phyloP scores from a whole-genome alignment of 2,888 invertebrate genomes.

The Ormyrus labotus region DNA sequence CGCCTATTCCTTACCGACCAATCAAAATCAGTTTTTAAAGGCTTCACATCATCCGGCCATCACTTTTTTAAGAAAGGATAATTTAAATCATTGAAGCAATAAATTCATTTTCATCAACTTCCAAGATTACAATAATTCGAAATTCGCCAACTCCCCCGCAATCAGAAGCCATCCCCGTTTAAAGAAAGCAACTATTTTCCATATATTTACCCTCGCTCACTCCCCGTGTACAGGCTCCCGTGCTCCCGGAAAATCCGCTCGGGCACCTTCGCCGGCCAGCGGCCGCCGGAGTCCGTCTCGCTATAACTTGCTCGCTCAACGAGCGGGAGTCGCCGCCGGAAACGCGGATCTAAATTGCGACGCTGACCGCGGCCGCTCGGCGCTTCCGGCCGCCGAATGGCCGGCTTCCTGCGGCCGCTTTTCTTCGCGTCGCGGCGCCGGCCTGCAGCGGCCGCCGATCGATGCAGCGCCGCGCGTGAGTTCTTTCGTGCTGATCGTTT shows the following conservation, averaged over 20 bases:
- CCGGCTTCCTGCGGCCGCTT: slow-evolving; percentile 48
- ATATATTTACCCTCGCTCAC: too few relatives aligned
- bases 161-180: too few relatives aligned
- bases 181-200: too few relatives aligned
- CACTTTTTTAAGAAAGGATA: too few relatives aligned
- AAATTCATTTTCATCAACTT: too few relatives aligned
- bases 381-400: slow-evolving; percentile 47
- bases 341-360: slow-evolving; percentile 69
- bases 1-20: too few relatives aligned
- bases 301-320: slow-evolving; percentile 23
- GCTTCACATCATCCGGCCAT: too few relatives aligned
- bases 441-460: slow-evolving; percentile 29
- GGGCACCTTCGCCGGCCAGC: neutral
- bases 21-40: too few relatives aligned
- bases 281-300: too few relatives aligned
- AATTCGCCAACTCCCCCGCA: too few relatives aligned
- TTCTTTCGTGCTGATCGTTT: slow-evolving; percentile 30
- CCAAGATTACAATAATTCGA: too few relatives aligned
- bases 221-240: neutral
- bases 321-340: slow-evolving; percentile 57
- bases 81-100: too few relatives aligned
- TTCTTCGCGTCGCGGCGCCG: slow-evolving; percentile 47
- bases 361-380: slow-evolving; percentile 62
- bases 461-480: slow-evolving; percentile 46
- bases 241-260: slow-evolving; percentile 25